Evolutionary conservation across 2,888 invertebrate species (phyloP), one percentile per base, ranked within the genome.

Genomic region (Lochmaea crataegi): DNA sequence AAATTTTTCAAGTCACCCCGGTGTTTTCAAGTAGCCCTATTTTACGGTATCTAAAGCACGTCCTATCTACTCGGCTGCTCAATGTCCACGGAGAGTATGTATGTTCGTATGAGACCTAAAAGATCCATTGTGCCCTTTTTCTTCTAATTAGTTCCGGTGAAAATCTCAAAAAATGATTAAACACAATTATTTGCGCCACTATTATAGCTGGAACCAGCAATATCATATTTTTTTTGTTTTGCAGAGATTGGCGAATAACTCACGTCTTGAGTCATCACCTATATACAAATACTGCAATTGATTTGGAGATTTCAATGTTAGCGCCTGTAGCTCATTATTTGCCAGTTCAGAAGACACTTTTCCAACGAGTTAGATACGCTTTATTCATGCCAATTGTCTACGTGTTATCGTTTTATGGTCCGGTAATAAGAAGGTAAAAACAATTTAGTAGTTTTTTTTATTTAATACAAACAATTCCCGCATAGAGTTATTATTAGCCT

Each of bases 191-290:
- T 32, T 32, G 5, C 6, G 32, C 6, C 5, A 32, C 5, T 6
- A 32, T 32, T n/a, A n/a, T n/a, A n/a, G n/a, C n/a, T n/a, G n/a
- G n/a, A n/a, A n/a, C n/a, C n/a, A n/a, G n/a, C n/a, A n/a, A n/a
- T n/a, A n/a, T n/a, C n/a, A n/a, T n/a, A n/a, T n/a, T n/a, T n/a
- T 38, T 38, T 7, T 63, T 72, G 65, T 71, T 64, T 76, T 88
- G 68, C 83, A 90, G 91, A 79, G 91, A 93, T 75, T 95, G 94
- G 90, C 89, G 94, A 73, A 90, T 95, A 51, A 91, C 92, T 0
- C 95, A 95, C 81, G 92, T 89, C 0, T 83, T 95, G 58, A 94
- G 94, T 45, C 95, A 95, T 84, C 95, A 96, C 82, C 87, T 92
- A 10, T 94, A 91, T 82, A 91, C 95, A 0, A 95, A 96, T 82